These are phyloP conservation scores for Poecilia wingei DNA, from an alignment of 2,797 vertebrate species.

Conservation along the genomic window DNA sequence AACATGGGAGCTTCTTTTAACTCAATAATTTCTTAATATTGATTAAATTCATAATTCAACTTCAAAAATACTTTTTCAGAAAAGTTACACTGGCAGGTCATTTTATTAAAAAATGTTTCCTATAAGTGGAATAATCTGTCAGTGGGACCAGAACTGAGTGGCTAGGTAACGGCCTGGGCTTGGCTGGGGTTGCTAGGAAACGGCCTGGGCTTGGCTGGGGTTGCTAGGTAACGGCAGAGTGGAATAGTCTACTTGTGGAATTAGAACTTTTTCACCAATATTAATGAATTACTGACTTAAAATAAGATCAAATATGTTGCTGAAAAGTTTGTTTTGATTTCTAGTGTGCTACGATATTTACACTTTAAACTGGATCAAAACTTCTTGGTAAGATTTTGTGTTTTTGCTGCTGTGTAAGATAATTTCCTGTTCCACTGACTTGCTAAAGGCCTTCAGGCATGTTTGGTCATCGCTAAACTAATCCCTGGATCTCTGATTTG, in stretches of 20 bases:
- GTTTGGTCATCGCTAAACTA: slow-evolving; percentile 30
- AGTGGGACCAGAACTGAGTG: no score
- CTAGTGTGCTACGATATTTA: not conserved
- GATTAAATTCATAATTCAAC: no score
- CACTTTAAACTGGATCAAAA: not conserved
- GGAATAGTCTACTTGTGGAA: not conserved
- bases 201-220: no score
- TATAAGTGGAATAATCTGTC: no score
- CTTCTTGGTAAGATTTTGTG: not conserved
- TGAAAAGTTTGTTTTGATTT: not conserved
- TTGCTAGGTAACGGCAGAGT: no score
- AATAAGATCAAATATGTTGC: not conserved
- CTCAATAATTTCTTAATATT: not conserved
- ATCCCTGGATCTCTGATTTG: slow-evolving; percentile 38
- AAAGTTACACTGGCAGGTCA: not conserved
- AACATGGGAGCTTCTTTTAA: not conserved
- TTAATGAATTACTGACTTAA: not conserved
- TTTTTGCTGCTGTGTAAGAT: not conserved
- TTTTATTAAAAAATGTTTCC: not conserved
- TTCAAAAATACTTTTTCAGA: no score
- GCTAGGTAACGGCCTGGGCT: no score
- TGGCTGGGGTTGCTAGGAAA: no score
- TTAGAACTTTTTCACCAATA: not conserved
- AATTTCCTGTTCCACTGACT: slow-evolving; percentile 26
- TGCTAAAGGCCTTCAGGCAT: slow-evolving; percentile 10